Evolutionary conservation across 2,113 vertebrate species (phyloP), one percentile per base, ranked within the genome.

Genomic region (Oreochromis spilurus): DNA sequence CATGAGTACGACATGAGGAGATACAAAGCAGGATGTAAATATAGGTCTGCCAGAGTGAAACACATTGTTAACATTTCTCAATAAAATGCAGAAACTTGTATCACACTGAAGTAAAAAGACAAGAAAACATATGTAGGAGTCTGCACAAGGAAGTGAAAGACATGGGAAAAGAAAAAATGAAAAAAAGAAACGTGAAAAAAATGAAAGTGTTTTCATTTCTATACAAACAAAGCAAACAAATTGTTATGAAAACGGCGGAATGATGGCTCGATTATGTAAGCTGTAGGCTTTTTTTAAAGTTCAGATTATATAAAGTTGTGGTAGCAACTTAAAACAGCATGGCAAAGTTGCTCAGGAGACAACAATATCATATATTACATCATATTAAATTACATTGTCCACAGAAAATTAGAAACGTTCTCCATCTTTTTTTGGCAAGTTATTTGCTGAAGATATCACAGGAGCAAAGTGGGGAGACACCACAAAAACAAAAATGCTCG

Each of bases 211-310:
- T 72, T 72, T 45, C 0, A 72, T 45, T 26, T 45, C 65, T 24
- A 6, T 26, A 26, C 0, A 45, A 45, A 72, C 3, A 0, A 24
- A 72, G 40, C 21, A 72, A 43, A 14, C 11, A 4, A 43, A 43
- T 14, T 43, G 7, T 65, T 65, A 36, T 36, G 17, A 36, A n/a
- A 62, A 0, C 0, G 58, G 31, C 1, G 0, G 31, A 62, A 36
- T 0, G 17, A 65, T n/a, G 31, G 17, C 17, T 0, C 9, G 2
- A 62, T 62, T 62, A 19, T 58, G 12, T 14, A 26, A 57, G 0
- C 12, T 57, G 54, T 14, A 57, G 54, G 24, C 12, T 55, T 26
- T 57, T 26, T 40, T 12, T 2, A 5, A 12, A 12, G 11, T 43
- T 43, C 40, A 43, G 40, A 43, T 43, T 43, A 43, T 38, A 45